Conservation (phyloP, 2,113 vertebrate genomes). For the Austrofundulus limnaeus region DNA sequence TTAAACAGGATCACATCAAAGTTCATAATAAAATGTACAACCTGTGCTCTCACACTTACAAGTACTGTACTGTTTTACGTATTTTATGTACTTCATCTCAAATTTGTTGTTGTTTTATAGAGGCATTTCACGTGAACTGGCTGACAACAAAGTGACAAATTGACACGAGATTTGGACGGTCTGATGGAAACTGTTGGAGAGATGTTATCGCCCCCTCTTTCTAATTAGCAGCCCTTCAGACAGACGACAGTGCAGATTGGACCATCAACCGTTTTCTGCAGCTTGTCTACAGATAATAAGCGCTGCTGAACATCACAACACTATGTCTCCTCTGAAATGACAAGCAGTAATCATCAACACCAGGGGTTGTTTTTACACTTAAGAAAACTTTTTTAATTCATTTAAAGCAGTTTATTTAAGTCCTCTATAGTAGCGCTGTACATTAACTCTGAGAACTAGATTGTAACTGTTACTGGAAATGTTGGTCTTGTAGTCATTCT, state of each 20-base stretch:
- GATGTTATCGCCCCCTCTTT: slow-evolving; percentile 54
- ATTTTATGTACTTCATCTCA: no score
- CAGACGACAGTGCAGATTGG: slow-evolving; percentile 24
- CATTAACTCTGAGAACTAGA: no score
- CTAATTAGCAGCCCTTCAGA: slow-evolving; percentile 54
- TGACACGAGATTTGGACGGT: neutral
- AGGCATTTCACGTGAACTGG: neutral
- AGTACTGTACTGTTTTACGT: no score
- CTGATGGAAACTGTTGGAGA: neutral
- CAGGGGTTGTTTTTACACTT: neutral
- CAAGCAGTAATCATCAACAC: slow-evolving; percentile 5
- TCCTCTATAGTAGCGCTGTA: no score
- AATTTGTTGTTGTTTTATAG: neutral
- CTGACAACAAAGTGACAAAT: neutral
- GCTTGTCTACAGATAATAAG: slow-evolving; percentile 27
- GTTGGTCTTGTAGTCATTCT: no score
- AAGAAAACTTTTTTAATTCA: slow-evolving; percentile 3
- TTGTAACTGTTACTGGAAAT: no score
- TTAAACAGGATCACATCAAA: no score
- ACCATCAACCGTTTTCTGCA: slow-evolving; percentile 24
- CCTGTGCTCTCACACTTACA: no score
- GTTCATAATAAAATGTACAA: no score
- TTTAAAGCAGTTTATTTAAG: slow-evolving; percentile 6
- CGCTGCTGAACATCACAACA: slow-evolving; percentile 11
- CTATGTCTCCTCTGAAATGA: slow-evolving; percentile 4